These are phyloP conservation scores for Parasteatoda lunata DNA, from an alignment of 2,888 invertebrate species.

Conservation along the genomic window DNA sequence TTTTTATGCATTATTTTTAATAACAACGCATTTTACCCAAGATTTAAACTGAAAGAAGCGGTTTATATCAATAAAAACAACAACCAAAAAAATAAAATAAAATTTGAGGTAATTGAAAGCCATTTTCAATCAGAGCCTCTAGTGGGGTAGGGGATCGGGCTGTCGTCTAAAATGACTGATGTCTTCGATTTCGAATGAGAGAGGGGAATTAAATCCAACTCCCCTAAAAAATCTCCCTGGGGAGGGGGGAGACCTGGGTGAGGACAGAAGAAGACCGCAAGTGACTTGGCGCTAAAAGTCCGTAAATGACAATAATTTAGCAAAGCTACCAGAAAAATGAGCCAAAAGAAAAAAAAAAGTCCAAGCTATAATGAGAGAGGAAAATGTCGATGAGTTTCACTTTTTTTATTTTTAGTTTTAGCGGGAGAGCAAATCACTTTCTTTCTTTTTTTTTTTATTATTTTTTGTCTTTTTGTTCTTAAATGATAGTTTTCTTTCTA, in stretches of 20 bases:
- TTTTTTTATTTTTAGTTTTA: neutral
- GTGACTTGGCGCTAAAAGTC: slow-evolving; percentile 57
- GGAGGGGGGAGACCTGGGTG: neutral
- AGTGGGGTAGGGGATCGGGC: slow-evolving; percentile 13
- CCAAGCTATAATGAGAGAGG: slow-evolving; percentile 35
- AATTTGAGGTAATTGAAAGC: slow-evolving; percentile 55
- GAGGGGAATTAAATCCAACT: slow-evolving; percentile 33
- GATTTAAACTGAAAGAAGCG: no score
- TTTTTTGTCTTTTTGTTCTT: neutral
- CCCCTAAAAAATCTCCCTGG: neutral
- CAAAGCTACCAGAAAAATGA: slow-evolving; percentile 27
- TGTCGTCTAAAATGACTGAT: slow-evolving; percentile 60
- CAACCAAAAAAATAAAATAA: slow-evolving; percentile 15
- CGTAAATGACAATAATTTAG: slow-evolving; percentile 66
- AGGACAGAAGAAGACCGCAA: slow-evolving; percentile 39
- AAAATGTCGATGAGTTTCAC: neutral
- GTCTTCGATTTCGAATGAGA: slow-evolving; percentile 44
- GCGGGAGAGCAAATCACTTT: neutral
- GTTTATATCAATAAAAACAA: no score
- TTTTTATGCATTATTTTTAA: no score
- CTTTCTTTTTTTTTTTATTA: neutral
- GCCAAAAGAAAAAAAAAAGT: slow-evolving; percentile 24
- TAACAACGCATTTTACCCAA: no score
- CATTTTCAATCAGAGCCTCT: slow-evolving; percentile 48
- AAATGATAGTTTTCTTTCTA: neutral